A percentile compares a stretch with the other conserved stretches of the same genome.
Evolutionary conservation across 2,797 vertebrate species (phyloP).

Genomic region (Prionace glauca): DNA sequence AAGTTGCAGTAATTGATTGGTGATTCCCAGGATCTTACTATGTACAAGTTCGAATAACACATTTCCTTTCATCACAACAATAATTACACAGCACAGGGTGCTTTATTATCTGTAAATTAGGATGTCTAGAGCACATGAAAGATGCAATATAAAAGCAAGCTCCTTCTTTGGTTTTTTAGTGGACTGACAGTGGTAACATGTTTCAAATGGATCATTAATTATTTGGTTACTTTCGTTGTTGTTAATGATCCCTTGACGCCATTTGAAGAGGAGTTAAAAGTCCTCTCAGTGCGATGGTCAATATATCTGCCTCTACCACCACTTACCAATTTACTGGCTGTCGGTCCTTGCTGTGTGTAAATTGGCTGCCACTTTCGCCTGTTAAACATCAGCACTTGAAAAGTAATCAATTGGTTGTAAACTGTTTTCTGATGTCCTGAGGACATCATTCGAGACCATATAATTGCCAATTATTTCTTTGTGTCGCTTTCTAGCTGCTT

Average conservation of each 20-base stretch:
- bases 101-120: no score
- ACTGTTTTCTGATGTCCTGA: not conserved
- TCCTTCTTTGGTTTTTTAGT: no score
- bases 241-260: not conserved
- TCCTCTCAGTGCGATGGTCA: not conserved
- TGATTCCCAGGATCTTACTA: no score
- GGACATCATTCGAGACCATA: not conserved
- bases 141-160: no score
- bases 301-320: not conserved
- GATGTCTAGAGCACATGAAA: no score
- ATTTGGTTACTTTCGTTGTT: not conserved
- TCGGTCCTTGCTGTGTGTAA: not conserved
- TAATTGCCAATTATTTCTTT: not conserved
- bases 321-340: not conserved
- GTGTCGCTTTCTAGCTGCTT: not conserved
- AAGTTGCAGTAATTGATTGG: not conserved
- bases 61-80: not conserved
- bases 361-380: not conserved
- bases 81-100: no score
- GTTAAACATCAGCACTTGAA: not conserved
- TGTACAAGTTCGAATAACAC: no score
- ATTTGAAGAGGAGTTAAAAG: not conserved
- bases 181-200: not conserved
- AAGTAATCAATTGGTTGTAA: not conserved
- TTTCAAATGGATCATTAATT: not conserved